phyloP scores from a whole-genome alignment of 2,797 vertebrate species.

The Siniperca obscura region DNA sequence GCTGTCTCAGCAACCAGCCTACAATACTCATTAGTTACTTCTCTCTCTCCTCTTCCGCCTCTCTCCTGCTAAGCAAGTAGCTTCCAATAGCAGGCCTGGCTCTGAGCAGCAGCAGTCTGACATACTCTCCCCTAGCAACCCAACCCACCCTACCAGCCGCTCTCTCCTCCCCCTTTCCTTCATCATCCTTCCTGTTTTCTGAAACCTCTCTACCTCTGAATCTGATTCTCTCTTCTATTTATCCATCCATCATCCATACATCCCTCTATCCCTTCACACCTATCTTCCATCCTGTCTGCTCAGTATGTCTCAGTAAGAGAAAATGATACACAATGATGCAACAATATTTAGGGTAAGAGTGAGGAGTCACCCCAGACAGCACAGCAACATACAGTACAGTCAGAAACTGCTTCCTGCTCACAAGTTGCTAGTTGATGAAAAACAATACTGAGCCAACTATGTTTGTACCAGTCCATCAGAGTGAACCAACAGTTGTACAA shows the following conservation, averaged over 20 bases:
- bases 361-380: constrained; percentile 30
- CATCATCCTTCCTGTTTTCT: constrained; percentile 61
- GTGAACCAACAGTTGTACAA: background rate
- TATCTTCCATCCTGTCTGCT: background rate
- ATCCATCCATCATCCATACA: constrained; percentile 30
- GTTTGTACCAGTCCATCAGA: background rate
- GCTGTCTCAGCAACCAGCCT: constrained; percentile 91
- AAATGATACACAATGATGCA: constrained; percentile 27
- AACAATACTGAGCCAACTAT: background rate
- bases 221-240: constrained; percentile 31
- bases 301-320: constrained; percentile 7
- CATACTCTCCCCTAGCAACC: constrained; percentile 81
- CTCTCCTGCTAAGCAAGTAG: constrained; percentile 73
- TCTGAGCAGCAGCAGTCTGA: constrained; percentile 70
- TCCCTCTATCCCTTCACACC: constrained; percentile 3
- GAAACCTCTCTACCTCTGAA: constrained; percentile 39
- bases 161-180: constrained; percentile 65
- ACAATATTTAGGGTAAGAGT: constrained; percentile 32
- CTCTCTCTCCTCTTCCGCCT: constrained; percentile 74
- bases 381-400: constrained; percentile 6
- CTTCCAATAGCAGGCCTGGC: constrained; percentile 77
- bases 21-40: constrained; percentile 81
- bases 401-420: constrained; percentile 15
- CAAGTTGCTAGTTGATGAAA: constrained; percentile 6
- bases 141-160: constrained; percentile 59